Percentiles rank a stretch among this genome's conserved stretches.
These are phyloP conservation scores for Xanthorhoe spadicearia DNA, from an alignment of 2,888 invertebrate genomes.

Conservation along the genomic window DNA sequence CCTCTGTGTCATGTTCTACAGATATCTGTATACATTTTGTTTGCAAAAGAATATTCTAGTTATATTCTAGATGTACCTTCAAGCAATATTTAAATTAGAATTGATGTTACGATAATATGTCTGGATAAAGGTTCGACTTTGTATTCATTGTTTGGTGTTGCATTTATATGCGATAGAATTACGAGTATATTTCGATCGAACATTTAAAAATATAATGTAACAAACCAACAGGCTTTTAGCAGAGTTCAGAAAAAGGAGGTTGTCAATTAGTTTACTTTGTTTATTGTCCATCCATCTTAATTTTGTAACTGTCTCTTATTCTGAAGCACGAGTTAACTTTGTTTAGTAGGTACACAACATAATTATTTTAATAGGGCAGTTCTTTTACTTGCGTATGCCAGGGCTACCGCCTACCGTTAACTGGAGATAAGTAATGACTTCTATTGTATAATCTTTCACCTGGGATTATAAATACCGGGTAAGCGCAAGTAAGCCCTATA, in stretches of 20 bases:
- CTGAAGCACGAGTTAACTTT: background rate
- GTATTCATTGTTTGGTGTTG: background rate
- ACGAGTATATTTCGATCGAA: background rate
- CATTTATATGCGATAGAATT: background rate
- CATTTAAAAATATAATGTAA: background rate
- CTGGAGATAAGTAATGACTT: background rate
- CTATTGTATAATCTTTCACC: background rate
- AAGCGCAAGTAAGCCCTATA: constrained; percentile 7
- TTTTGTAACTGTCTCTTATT: background rate
- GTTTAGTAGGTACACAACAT: constrained; percentile 7
- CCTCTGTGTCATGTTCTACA: constrained; percentile 33
- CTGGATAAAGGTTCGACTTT: background rate
- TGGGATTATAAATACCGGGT: background rate
- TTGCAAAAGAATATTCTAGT: constrained; percentile 19
- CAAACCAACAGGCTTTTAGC: too few relatives aligned
- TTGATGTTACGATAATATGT: constrained; percentile 11
- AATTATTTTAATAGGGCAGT: constrained; percentile 5
- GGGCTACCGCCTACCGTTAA: background rate
- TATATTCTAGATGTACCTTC: constrained; percentile 4
- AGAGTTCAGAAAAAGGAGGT: background rate
- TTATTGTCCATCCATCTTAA: background rate
- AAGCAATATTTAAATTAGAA: constrained; percentile 19
- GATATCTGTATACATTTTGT: constrained; percentile 29
- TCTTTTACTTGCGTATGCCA: background rate
- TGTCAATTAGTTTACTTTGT: background rate